Base-by-base conservation (phyloP, 2,797 vertebrate genomes). In the Amphiprion clarkii region DNA sequence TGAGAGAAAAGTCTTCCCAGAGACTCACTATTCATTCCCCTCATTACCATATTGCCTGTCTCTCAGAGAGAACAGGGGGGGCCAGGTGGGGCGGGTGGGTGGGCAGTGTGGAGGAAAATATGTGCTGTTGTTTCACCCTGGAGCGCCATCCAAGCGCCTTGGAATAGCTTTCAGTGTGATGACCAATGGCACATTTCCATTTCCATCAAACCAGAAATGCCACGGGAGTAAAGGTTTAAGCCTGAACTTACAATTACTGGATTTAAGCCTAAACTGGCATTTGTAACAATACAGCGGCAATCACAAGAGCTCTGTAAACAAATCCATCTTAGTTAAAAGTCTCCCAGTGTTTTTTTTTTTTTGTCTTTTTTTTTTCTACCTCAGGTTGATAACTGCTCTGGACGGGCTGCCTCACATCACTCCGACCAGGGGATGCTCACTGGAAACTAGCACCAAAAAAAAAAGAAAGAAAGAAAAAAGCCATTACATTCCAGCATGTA, bases 11-110 rank as follows among this genome's bases (percentile, higher is more conserved):
- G 72, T 75, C 83, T 84, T 87, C 69, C 87, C 76, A 77, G 83
- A 89, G 74, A 88, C 80, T 79, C 81, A 84, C 86, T 81, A 82
- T 92, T 89, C 87, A 89, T 89, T 80, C 76, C 67, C 39, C 42
- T 86, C 80, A 91, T 92, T 92, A 90, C 83, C 91, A 91, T 93
- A 86, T 69, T 74, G 82, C 60, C 82, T 86, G 87, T 89, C 80
- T 84, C 87, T 90, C 76, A 69, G 79, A 53, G 76, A 85, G 81
- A 81, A 74, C 57, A 40, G 70, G 33, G 23, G 23, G 23, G 52
- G 76, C 84, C 86, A 78, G 83, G 79, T 87, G 81, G 77, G 60
- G 29, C 10, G 36, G 69, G 57, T 3, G 5, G 19, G 66, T 9
- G 13, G 36, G n/a, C 3, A 1, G 6, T 8, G 9, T 16, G 6